These are phyloP conservation scores for Pollachius pollachius DNA, from an alignment of 2,113 vertebrate genomes.

Conservation along the genomic window DNA sequence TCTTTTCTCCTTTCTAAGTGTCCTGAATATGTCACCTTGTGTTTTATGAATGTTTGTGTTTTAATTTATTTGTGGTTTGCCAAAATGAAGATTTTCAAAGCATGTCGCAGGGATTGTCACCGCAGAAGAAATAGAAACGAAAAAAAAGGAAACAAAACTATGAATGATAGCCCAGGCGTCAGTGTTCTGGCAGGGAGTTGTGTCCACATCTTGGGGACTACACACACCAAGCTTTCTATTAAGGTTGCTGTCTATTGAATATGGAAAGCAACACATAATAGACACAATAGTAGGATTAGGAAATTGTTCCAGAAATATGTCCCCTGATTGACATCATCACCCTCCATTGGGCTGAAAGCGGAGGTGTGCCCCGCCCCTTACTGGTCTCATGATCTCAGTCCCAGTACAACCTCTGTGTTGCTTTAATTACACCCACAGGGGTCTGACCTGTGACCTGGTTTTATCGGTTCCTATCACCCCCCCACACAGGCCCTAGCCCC, in stretches of 20 bases:
- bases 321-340: no score
- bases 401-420: no score
- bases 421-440: no score
- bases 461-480: constrained; percentile 25
- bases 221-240: constrained; percentile 14
- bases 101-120: constrained; percentile 72
- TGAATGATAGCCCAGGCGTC: constrained; percentile 62
- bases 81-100: constrained; percentile 77
- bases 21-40: constrained; percentile 68
- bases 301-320: no score
- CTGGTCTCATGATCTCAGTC: no score
- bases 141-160: constrained; percentile 27
- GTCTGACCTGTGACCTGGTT: no score
- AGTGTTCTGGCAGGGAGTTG: constrained; percentile 57
- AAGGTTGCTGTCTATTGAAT: no score
- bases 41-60: constrained; percentile 77
- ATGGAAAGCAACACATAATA: no score
- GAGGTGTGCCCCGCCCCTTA: no score
- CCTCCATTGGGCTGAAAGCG: no score
- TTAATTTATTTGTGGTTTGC: constrained; percentile 80
- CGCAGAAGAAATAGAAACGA: constrained; percentile 60
- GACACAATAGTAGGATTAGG: no score
- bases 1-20: constrained; percentile 58
- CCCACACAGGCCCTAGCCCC: constrained; percentile 17
- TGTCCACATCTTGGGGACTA: constrained; percentile 33